A percentile compares a stretch with the other conserved stretches of the same genome.
Evolutionary conservation across 2,113 vertebrate genomes (phyloP).

Genomic region (Merops nubicus): DNA sequence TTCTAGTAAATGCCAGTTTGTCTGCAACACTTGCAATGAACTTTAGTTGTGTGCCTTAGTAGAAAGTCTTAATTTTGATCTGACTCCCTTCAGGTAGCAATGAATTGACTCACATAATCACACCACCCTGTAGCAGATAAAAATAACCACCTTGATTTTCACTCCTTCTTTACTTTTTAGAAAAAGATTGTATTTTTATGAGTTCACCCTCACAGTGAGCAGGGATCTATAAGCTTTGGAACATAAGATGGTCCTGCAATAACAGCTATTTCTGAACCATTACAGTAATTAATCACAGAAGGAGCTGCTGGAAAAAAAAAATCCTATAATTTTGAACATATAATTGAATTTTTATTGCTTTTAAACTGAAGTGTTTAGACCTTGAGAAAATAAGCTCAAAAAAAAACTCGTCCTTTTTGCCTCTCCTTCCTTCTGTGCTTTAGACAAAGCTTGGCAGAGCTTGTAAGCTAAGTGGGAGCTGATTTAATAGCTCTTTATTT

Average conservation of each 20-base stretch:
- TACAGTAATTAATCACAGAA: slow-evolving; percentile 75
- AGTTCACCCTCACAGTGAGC: slow-evolving; percentile 33
- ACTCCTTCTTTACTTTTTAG: neutral
- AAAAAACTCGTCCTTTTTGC: neutral
- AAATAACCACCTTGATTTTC: slow-evolving; percentile 67
- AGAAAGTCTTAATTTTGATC: slow-evolving; percentile 77
- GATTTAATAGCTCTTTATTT: slow-evolving; percentile 39
- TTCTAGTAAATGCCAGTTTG: slow-evolving; percentile 57
- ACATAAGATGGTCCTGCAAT: slow-evolving; percentile 60
- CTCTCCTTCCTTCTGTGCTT: slow-evolving; percentile 34
- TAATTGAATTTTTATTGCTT: slow-evolving; percentile 69
- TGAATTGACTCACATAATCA: slow-evolving; percentile 72
- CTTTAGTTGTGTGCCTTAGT: slow-evolving; percentile 76
- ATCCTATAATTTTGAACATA: slow-evolving; percentile 65
- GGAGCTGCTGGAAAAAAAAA: slow-evolving; percentile 57
- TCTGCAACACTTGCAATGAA: slow-evolving; percentile 59
- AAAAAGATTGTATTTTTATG: slow-evolving; percentile 49
- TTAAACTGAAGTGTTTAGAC: slow-evolving; percentile 61
- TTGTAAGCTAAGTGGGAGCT: slow-evolving; percentile 1
- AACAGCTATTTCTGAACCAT: slow-evolving; percentile 68
- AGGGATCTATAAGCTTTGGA: slow-evolving; percentile 51
- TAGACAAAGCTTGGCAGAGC: slow-evolving; percentile 44
- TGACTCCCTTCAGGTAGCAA: slow-evolving; percentile 76
- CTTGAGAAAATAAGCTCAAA: slow-evolving; percentile 51
- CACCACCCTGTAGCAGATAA: slow-evolving; percentile 64